These are phyloP conservation scores for Tethya wilhelma DNA, from an alignment of 37 sponge, comb jelly and placozoan genomes.

Conservation along the genomic window DNA sequence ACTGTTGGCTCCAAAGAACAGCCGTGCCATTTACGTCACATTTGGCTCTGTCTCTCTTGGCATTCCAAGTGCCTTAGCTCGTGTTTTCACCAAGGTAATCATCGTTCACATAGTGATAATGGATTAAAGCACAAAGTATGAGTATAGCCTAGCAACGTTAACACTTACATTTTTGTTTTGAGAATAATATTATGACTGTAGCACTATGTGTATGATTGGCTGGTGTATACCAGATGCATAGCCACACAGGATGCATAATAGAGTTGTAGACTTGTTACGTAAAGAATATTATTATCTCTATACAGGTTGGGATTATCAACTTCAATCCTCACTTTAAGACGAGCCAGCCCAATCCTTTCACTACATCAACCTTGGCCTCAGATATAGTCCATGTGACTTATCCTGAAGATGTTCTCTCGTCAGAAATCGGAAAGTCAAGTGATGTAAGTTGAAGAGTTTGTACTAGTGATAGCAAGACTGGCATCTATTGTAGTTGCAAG, in stretches of 20 bases:
- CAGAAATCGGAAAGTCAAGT: conserved; percentile 9
- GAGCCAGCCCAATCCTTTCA: background rate
- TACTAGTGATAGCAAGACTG: background rate
- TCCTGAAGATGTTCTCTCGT: conserved; percentile 35
- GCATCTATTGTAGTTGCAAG: background rate
- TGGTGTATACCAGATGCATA: background rate
- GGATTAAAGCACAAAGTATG: background rate
- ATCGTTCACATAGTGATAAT: background rate
- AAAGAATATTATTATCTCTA: background rate
- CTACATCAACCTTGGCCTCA: background rate
- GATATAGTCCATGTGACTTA: conserved; percentile 7
- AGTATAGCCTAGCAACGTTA: background rate
- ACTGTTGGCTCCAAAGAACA: conserved; percentile 1
- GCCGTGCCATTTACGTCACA: conserved; percentile 29
- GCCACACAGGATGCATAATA: too few species aligned
- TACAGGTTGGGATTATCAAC: conserved; percentile 26
- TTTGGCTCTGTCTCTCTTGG: conserved; percentile 45
- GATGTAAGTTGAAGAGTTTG: conserved; percentile 6
- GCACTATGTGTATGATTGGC: background rate
- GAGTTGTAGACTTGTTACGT: too few species aligned
- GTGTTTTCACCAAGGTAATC: conserved; percentile 35
- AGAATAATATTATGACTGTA: background rate
- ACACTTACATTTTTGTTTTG: background rate
- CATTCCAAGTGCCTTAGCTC: conserved; percentile 23
- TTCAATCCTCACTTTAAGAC: conserved; percentile 23